phyloP scores from a whole-genome alignment of 2,888 invertebrate genomes.

The Apomyelois bistriatella region DNA sequence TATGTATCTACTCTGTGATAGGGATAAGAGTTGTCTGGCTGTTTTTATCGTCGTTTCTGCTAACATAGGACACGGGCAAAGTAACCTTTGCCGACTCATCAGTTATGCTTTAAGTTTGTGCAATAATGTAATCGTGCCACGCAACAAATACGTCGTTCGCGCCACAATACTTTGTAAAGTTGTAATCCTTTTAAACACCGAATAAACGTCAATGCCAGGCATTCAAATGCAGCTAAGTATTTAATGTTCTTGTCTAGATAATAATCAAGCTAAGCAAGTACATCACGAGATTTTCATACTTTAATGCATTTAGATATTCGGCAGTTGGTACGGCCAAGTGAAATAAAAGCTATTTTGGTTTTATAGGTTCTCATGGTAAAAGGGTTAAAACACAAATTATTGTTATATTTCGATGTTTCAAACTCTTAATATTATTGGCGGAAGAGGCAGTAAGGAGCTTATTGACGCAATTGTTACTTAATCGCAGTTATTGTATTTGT shows the following conservation, averaged over 20 bases:
- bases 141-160: not conserved
- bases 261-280: too few relatives aligned
- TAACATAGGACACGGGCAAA: not conserved
- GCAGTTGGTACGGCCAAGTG: too few relatives aligned
- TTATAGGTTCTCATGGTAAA: not conserved
- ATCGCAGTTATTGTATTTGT: not conserved
- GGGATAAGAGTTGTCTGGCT: not conserved
- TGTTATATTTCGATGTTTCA: not conserved
- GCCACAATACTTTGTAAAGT: too few relatives aligned
- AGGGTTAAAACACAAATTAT: not conserved
- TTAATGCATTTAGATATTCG: too few relatives aligned
- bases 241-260: too few relatives aligned
- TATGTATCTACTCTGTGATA: not conserved
- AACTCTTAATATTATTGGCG: not conserved
- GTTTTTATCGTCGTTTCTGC: not conserved
- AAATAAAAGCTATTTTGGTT: too few relatives aligned
- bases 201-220: too few relatives aligned
- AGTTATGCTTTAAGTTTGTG: not conserved
- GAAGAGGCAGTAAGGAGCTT: not conserved
- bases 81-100: not conserved
- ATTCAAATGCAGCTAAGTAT: too few relatives aligned
- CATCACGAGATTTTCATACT: too few relatives aligned
- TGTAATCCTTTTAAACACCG: too few relatives aligned
- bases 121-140: not conserved
- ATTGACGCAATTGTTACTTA: constrained; percentile 3